Evolutionary conservation across 2,113 vertebrate species (phyloP).

Genomic region (Hippocampus comes): DNA sequence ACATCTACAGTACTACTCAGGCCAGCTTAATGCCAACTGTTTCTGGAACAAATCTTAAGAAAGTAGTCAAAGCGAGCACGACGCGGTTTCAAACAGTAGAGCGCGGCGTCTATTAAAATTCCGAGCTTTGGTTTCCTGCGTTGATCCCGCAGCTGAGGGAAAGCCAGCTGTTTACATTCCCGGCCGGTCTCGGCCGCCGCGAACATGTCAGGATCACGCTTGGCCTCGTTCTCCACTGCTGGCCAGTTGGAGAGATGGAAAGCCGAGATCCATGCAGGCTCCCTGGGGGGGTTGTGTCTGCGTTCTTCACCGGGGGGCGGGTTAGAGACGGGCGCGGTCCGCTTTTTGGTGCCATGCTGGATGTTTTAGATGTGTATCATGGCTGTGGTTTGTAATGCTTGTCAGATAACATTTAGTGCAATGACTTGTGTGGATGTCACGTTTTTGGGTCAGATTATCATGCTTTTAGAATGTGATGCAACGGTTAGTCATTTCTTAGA

Average conservation of each 20-base stretch:
- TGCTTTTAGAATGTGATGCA: neutral
- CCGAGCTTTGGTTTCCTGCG: constrained; percentile 61
- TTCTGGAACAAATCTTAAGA: neutral
- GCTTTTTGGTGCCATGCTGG: constrained; percentile 41
- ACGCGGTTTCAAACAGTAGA: constrained; percentile 48
- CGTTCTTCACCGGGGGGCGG: constrained; percentile 24
- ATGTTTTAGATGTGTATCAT: constrained; percentile 59
- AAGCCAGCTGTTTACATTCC: constrained; percentile 62
- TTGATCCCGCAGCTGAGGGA: constrained; percentile 53
- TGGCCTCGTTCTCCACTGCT: constrained; percentile 40
- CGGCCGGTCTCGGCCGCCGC: constrained; percentile 30
- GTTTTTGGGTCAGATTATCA: neutral
- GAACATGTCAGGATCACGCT: constrained; percentile 21
- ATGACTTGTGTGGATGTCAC: constrained; percentile 14
- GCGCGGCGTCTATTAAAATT: constrained; percentile 50
- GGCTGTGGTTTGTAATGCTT: constrained; percentile 27
- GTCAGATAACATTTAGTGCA: constrained; percentile 26
- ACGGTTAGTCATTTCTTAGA: constrained; percentile 12
- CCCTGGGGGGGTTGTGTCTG: constrained; percentile 36
- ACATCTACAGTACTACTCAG: neutral
- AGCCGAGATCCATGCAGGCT: constrained; percentile 29
- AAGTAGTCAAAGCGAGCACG: constrained; percentile 13
- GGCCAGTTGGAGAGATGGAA: constrained; percentile 49
- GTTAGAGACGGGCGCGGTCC: constrained; percentile 36
- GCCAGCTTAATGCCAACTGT: neutral